A percentile compares a stretch with the other conserved stretches of the same genome.
Conservation (phyloP, 2,797 vertebrate species). For the Spea hammondii region DNA sequence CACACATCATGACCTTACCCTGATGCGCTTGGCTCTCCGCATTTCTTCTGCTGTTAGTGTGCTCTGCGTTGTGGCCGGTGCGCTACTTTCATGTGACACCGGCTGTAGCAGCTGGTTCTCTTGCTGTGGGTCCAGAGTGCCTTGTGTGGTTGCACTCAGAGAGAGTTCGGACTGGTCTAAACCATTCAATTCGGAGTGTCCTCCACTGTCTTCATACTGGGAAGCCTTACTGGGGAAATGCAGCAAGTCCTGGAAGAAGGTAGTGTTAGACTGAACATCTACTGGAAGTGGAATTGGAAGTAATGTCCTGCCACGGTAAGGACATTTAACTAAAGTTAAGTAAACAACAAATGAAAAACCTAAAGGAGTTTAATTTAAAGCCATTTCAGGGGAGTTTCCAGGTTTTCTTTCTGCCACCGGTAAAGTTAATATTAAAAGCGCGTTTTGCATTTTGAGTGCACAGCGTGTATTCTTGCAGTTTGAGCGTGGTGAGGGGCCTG, state of each 20-base stretch:
- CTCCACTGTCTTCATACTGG: constrained; percentile 73
- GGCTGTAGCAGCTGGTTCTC: constrained; percentile 60
- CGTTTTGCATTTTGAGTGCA: too few relatives aligned
- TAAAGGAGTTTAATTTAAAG: too few relatives aligned
- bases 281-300: background rate
- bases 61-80: constrained; percentile 64
- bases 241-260: constrained; percentile 78
- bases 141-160: constrained; percentile 52
- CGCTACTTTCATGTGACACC: constrained; percentile 72
- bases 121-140: constrained; percentile 63
- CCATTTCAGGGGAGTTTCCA: too few relatives aligned
- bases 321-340: too few relatives aligned
- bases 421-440: too few relatives aligned
- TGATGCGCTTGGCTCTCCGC: constrained; percentile 89
- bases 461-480: too few relatives aligned
- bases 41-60: constrained; percentile 87
- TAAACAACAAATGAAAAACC: too few relatives aligned
- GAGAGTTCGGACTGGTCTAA: constrained; percentile 76
- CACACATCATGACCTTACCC: constrained; percentile 66
- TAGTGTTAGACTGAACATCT: background rate
- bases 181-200: constrained; percentile 76
- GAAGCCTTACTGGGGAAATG: constrained; percentile 76
- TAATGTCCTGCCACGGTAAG: too few relatives aligned
- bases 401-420: too few relatives aligned
- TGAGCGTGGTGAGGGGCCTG: too few relatives aligned